Percentiles rank a stretch among this genome's conserved stretches.
phyloP scores from a whole-genome alignment of 2,888 invertebrate species.

The Rotaria magnacalcarata region DNA sequence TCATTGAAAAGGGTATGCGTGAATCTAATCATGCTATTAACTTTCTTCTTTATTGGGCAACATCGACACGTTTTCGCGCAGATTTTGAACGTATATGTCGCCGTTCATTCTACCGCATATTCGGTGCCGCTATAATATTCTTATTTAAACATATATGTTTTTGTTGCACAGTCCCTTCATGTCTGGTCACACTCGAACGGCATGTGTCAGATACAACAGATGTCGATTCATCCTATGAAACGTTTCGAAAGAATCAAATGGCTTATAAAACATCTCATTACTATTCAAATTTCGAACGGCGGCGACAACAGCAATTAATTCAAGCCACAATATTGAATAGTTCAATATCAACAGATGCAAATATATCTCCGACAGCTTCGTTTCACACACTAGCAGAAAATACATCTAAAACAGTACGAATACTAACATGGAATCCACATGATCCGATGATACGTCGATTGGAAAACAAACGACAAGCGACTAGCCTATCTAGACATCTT shows the following conservation, averaged over 20 bases:
- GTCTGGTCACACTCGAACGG: neutral
- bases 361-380: neutral
- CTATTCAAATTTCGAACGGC: constrained; percentile 27
- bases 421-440: neutral
- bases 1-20: constrained; percentile 4
- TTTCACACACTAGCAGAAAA: neutral
- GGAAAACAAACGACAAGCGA: neutral
- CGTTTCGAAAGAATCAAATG: neutral
- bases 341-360: neutral
- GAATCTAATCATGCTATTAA: constrained; percentile 34
- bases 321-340: neutral
- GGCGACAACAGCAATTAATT: constrained; percentile 14
- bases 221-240: neutral
- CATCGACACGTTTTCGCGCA: neutral
- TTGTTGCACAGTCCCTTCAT: neutral
- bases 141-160: constrained; percentile 2
- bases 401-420: neutral
- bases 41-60: constrained; percentile 27
- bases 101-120: neutral
- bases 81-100: neutral
- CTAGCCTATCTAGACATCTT: neutral
- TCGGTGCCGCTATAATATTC: neutral
- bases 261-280: constrained; percentile 31
- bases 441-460: neutral
- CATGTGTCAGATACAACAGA: constrained; percentile 20